Evolutionary conservation across 2,797 vertebrate species (phyloP).

Genomic region (Poecile montanus): DNA sequence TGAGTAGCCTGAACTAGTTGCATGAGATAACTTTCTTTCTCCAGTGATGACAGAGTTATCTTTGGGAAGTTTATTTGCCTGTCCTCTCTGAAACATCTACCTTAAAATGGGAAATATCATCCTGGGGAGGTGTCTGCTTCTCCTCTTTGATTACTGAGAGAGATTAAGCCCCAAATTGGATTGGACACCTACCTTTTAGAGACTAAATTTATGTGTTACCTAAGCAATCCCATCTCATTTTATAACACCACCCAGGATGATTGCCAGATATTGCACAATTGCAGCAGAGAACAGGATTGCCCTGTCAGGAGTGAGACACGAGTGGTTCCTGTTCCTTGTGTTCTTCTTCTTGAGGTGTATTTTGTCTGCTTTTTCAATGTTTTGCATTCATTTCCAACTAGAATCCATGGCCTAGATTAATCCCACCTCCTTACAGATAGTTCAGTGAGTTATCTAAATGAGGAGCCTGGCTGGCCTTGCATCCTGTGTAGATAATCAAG

Average conservation of each 20-base stretch:
- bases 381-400: not conserved
- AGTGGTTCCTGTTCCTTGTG: not conserved
- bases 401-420: not conserved
- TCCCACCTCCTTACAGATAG: not conserved
- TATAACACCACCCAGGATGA: not conserved
- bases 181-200: not conserved
- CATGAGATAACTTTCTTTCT: not conserved
- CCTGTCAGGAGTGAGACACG: not conserved
- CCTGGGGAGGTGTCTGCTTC: not conserved
- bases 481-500: not conserved
- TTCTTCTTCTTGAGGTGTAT: not conserved
- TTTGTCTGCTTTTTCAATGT: not conserved
- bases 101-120: not conserved
- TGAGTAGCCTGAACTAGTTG: not conserved
- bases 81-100: not conserved
- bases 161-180: not conserved
- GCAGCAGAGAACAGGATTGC: not conserved
- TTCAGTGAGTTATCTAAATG: not conserved
- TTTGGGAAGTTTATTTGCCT: not conserved
- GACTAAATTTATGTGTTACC: not conserved
- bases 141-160: not conserved
- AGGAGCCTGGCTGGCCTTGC: not conserved
- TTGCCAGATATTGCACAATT: not conserved
- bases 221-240: not conserved
- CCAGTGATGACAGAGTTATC: not conserved